These are phyloP conservation scores for Thalpophila matura DNA, from an alignment of 2,888 invertebrate species.

Conservation along the genomic window DNA sequence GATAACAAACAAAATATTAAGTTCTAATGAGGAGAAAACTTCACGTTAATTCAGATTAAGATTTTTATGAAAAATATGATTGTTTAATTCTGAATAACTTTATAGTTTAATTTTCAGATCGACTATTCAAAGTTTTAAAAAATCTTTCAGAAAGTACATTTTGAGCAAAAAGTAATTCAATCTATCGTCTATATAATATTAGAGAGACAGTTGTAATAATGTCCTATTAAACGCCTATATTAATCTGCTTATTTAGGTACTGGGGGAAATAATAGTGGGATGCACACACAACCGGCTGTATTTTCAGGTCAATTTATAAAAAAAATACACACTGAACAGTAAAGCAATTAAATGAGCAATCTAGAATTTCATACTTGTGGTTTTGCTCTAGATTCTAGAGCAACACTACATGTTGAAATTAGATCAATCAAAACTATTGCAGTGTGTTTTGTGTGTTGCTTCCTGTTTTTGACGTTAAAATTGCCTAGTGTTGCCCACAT, in stretches of 20 bases:
- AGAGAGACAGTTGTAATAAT: slow-evolving; percentile 41
- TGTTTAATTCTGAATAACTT: neutral
- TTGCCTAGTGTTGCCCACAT: neutral
- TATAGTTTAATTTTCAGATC: slow-evolving; percentile 33
- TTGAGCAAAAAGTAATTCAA: slow-evolving; percentile 40
- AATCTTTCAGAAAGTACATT: slow-evolving; percentile 23
- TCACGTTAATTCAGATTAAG: neutral
- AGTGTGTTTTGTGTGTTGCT: neutral
- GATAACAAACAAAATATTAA: slow-evolving; percentile 36
- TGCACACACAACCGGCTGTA: too few relatives aligned
- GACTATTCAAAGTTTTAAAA: neutral
- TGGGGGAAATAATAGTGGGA: neutral
- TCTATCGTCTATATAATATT: slow-evolving; percentile 6
- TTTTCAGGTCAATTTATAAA: neutral
- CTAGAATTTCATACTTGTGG: too few relatives aligned
- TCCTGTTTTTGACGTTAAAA: neutral
- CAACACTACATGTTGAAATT: too few relatives aligned
- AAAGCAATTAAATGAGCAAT: neutral
- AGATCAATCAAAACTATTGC: too few relatives aligned
- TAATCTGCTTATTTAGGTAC: neutral
- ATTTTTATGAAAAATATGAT: neutral
- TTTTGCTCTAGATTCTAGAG: too few relatives aligned
- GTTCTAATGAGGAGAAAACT: slow-evolving; percentile 29
- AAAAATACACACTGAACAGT: neutral
- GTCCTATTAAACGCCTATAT: neutral